phyloP scores from a whole-genome alignment of 2,888 invertebrate species.

The Xestobium rufovillosum region DNA sequence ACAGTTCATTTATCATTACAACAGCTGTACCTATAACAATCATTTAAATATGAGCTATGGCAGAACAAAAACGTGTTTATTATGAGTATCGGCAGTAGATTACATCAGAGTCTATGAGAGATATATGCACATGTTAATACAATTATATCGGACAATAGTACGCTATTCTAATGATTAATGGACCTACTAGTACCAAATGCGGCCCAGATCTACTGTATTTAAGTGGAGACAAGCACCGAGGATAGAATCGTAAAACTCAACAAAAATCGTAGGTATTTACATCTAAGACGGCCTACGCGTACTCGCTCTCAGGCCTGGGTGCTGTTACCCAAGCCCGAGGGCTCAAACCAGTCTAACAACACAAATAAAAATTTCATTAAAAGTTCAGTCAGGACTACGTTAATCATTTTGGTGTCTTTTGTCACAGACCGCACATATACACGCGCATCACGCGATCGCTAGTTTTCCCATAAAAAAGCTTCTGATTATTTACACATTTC shows the following conservation, averaged over 20 bases:
- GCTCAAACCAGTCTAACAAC: no score
- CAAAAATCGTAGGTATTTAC: conserved; percentile 35
- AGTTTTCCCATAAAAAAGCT: conserved; percentile 42
- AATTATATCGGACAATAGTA: conserved; percentile 23
- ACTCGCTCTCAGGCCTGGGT: no score
- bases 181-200: conserved; percentile 29
- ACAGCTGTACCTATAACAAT: conserved; percentile 40
- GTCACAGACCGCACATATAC: no score
- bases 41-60: conserved; percentile 30
- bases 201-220: conserved; percentile 31
- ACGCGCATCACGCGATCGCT: no score
- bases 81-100: conserved; percentile 16
- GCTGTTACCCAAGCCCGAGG: no score
- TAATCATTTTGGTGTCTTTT: no score
- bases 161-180: conserved; percentile 46
- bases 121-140: conserved; percentile 10
- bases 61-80: conserved; percentile 16
- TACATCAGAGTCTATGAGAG: conserved; percentile 8
- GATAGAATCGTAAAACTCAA: conserved; percentile 36
- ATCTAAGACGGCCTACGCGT: no score
- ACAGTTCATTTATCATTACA: conserved; percentile 43
- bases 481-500: conserved; percentile 41
- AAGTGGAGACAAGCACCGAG: conserved; percentile 36
- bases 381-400: no score
- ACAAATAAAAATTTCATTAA: no score